These are phyloP conservation scores for Oryzias sinensis DNA, from an alignment of 2,797 vertebrate genomes.

Conservation along the genomic window DNA sequence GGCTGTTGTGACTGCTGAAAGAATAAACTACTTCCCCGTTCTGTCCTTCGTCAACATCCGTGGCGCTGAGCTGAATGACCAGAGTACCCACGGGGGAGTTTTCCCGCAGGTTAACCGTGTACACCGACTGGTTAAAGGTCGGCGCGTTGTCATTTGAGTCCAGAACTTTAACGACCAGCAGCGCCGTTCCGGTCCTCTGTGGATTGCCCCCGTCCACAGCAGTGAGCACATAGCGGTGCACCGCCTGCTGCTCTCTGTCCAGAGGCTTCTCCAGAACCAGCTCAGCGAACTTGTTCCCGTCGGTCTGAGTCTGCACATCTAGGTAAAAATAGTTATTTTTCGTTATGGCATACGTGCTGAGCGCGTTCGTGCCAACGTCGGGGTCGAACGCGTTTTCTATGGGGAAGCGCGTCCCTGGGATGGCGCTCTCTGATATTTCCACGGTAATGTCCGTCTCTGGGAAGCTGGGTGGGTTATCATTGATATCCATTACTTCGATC, in stretches of 20 bases:
- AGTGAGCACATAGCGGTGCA: slow-evolving; percentile 96
- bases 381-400: slow-evolving; percentile 97
- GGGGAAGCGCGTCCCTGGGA: slow-evolving; percentile 95
- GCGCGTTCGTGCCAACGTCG: slow-evolving; percentile 94
- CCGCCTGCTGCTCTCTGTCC: slow-evolving; percentile 95
- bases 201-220: slow-evolving; percentile 94
- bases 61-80: slow-evolving; percentile 94
- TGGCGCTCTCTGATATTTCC: slow-evolving; percentile 97
- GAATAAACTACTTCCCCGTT: slow-evolving; percentile 97
- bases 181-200: slow-evolving; percentile 92
- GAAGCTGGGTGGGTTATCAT: slow-evolving; percentile 94
- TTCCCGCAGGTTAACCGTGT: slow-evolving; percentile 89
- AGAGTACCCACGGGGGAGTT: slow-evolving; percentile 92
- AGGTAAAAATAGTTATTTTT: slow-evolving; percentile 94
- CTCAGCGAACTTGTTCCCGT: slow-evolving; percentile 95
- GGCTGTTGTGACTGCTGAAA: slow-evolving; percentile 91
- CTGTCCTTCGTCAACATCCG: slow-evolving; percentile 92
- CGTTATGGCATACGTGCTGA: slow-evolving; percentile 94
- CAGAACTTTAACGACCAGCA: slow-evolving; percentile 92
- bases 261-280: slow-evolving; percentile 93
- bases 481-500: slow-evolving; percentile 96
- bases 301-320: slow-evolving; percentile 96
- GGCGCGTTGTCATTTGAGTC: slow-evolving; percentile 98
- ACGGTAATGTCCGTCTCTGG: slow-evolving; percentile 93
- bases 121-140: slow-evolving; percentile 93